Evolutionary conservation across 2,113 vertebrate species (phyloP), one percentile per base, ranked within the genome.

Genomic region (Myrmophylax atrothorax): DNA sequence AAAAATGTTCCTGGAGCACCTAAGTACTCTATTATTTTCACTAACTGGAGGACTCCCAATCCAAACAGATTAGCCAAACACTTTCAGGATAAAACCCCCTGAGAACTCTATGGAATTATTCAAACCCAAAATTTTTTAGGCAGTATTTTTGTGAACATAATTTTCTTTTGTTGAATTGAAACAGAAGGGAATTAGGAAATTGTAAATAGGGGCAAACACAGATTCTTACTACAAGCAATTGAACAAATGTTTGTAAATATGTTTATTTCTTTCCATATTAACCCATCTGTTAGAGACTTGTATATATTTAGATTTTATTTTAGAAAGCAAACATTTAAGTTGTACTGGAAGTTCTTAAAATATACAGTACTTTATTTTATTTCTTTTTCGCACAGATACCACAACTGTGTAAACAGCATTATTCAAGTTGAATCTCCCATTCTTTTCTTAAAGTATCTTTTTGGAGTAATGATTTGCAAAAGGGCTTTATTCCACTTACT

Each of bases 21-120:
- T 52, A 89, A 82, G 47, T 52, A 28, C 62, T 44, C 35, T 68
- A 82, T 84, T 97, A 77, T 89, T 94, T 89, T 92, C 66, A 87
- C 8, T 87, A 42, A 50, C 37, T 82, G 70, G 74, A 97, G 29
- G 25, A 64, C 8, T 96, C 87, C 50, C 87, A 95, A 50, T 50
- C 37, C 37, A 96, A 89, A 94, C 25, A 87, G 33, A 84, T 84
- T 77, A 91, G 52, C 56, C 73, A 82, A 89, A 75, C 35, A 56
- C 31, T 79, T 91, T 40, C 17, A 31, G 47, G 62, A 82, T 82
- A 60, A 89, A 92, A 33, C 3, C 12, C 12, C 23, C n/a, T 4
- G 5, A 89, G 66, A 92, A 84, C 75, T 79, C n/a, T 18, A 23
- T 46, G 44, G 25, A 76, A 46, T 72, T 87, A 73, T 62, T 85